Evolutionary conservation across 2,888 invertebrate species (phyloP).

Genomic region (Drosophila robusta): DNA sequence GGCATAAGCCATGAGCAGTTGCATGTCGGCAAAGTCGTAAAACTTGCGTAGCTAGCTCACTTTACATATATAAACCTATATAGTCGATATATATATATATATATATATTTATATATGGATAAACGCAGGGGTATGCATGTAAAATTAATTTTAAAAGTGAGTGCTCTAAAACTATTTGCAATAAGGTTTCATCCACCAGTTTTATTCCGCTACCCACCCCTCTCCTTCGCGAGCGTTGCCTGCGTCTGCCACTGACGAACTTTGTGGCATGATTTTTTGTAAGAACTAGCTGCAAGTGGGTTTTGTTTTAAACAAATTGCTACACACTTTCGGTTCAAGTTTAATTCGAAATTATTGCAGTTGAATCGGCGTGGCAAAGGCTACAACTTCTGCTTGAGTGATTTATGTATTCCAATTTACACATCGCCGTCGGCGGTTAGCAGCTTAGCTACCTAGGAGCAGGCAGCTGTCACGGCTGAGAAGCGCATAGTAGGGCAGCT

Average conservation of each 20-base stretch:
- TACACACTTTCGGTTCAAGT: constrained; percentile 74
- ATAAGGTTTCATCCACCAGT: constrained; percentile 45
- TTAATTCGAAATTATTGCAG: constrained; percentile 76
- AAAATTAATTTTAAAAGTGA: constrained; percentile 78
- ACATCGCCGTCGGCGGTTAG: constrained; percentile 41
- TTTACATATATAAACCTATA: constrained; percentile 6
- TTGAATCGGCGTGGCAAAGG: constrained; percentile 20
- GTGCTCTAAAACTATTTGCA: constrained; percentile 65
- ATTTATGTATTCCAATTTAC: constrained; percentile 83
- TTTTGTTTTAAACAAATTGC: constrained; percentile 80
- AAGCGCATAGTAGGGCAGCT: constrained; percentile 22
- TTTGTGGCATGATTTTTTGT: constrained; percentile 46
- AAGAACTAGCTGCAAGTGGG: constrained; percentile 46
- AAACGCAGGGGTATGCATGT: constrained; percentile 41
- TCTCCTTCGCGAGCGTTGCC: background rate
- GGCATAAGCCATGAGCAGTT: constrained; percentile 38
- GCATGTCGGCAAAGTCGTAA: constrained; percentile 65
- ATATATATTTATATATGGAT: constrained; percentile 2
- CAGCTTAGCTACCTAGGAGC: constrained; percentile 24
- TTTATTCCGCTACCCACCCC: constrained; percentile 10
- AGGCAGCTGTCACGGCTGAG: constrained; percentile 51
- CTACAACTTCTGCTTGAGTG: constrained; percentile 79
- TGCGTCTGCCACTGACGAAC: constrained; percentile 43
- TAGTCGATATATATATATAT: constrained; percentile 9
- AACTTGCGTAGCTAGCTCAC: constrained; percentile 49